Conservation (phyloP, 2,797 vertebrate species). For the Rhynchonycteris naso region DNA sequence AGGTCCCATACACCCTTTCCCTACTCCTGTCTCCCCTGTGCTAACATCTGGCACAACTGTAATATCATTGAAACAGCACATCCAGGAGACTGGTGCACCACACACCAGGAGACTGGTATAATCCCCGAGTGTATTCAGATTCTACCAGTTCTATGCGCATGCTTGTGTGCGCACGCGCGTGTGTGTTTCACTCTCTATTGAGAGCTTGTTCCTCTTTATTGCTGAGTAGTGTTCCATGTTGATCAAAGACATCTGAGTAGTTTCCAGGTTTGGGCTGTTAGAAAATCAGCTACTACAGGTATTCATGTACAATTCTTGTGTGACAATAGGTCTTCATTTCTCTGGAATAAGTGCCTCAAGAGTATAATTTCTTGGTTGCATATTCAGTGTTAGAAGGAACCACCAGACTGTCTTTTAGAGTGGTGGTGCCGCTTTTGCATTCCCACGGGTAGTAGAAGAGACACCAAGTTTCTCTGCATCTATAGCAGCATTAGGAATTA, state of each 20-base stretch:
- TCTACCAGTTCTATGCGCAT: background rate
- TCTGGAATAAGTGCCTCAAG: background rate
- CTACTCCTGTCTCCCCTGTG: too few species aligned
- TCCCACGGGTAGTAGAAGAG: fast-evolving
- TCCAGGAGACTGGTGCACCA: too few species aligned
- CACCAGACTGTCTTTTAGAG: background rate
- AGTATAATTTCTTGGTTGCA: background rate
- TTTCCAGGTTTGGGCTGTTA: background rate
- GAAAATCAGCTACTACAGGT: background rate
- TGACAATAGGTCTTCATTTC: background rate
- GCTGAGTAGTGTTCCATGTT: background rate
- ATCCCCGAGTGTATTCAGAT: fast-evolving
- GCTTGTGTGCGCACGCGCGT: fast-evolving
- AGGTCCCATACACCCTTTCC: background rate
- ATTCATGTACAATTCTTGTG: too few species aligned
- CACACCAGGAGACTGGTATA: fast-evolving
- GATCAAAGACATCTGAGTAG: background rate
- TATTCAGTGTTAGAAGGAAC: background rate
- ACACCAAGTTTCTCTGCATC: background rate
- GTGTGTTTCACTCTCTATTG: too few species aligned
- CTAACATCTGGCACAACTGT: background rate
- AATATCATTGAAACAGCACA: fast-evolving
- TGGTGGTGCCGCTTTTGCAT: background rate
- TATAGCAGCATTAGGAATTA: fast-evolving
- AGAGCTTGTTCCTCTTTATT: too few species aligned